phyloP scores from a whole-genome alignment of 2,113 vertebrate genomes.

The Isichthys henryi region DNA sequence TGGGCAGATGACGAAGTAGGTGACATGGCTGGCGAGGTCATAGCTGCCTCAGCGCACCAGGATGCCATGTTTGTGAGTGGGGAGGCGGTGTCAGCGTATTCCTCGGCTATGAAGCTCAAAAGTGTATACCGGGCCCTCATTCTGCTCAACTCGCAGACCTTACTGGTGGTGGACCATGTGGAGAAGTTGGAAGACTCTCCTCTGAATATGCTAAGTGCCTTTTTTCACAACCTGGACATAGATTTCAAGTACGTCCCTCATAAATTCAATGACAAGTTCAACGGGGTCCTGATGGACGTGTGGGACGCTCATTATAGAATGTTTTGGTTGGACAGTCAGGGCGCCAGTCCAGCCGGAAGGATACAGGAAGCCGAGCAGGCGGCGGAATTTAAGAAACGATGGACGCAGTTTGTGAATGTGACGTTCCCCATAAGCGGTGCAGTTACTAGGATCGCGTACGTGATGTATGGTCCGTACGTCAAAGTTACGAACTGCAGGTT shows the following conservation, averaged over 20 bases:
- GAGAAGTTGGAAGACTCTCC: constrained; percentile 76
- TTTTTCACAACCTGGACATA: constrained; percentile 98
- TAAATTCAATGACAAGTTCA: constrained; percentile 75
- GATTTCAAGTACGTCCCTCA: constrained; percentile 93
- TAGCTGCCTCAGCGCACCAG: constrained; percentile 74
- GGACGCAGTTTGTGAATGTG: constrained; percentile 96
- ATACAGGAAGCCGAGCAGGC: constrained; percentile 96
- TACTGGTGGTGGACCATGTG: constrained; percentile 87
- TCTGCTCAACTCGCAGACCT: constrained; percentile 84
- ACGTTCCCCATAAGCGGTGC: constrained; percentile 74
- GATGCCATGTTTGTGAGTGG: constrained; percentile 88
- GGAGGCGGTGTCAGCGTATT: constrained; percentile 78
- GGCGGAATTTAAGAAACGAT: constrained; percentile 95
- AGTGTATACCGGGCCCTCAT: constrained; percentile 85
- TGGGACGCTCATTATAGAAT: constrained; percentile 99
- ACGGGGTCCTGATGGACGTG: constrained; percentile 94
- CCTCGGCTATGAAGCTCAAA: constrained; percentile 79
- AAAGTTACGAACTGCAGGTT: constrained; percentile 82
- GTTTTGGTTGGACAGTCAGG: constrained; percentile 90
- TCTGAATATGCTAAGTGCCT: constrained; percentile 78
- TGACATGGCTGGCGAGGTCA: constrained; percentile 76
- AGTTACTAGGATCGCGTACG: constrained; percentile 75
- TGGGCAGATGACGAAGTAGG: constrained; percentile 84
- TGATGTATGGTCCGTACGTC: constrained; percentile 86
- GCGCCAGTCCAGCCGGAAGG: constrained; percentile 75